Conservation (phyloP, 2,888 invertebrate species). For the Fragum fragum region DNA sequence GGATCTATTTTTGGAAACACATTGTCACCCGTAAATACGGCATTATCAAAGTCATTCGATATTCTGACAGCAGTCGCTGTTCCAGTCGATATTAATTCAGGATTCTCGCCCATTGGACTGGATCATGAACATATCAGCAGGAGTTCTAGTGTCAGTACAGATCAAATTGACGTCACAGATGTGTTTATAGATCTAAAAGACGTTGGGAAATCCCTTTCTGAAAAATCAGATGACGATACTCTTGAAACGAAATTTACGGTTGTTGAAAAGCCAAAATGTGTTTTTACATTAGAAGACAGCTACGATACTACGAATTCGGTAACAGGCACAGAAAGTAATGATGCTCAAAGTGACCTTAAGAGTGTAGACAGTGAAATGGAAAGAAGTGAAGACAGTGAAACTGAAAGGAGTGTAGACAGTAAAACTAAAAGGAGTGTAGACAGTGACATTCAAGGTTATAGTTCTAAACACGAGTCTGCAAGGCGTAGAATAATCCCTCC, state of each 20-base stretch:
- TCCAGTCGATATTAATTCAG: conserved; percentile 11
- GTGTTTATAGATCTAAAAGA: conserved; percentile 17
- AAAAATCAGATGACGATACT: background rate
- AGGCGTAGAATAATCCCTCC: conserved; percentile 16
- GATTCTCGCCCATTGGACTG: conserved; percentile 16
- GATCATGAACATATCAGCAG: conserved; percentile 11
- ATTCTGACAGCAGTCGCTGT: conserved; percentile 31
- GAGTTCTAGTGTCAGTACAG: background rate
- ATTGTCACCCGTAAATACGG: conserved; percentile 31
- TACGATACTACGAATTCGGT: background rate
- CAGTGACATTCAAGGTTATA: background rate
- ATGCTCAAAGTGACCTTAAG: background rate
- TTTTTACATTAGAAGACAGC: background rate
- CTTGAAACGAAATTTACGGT: background rate
- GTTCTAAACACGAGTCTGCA: background rate
- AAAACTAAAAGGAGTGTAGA: background rate
- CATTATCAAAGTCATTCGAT: conserved; percentile 39
- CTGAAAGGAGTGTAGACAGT: background rate
- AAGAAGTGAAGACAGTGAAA: background rate
- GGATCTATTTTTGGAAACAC: conserved; percentile 52
- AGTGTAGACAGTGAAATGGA: background rate
- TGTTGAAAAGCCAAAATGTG: background rate
- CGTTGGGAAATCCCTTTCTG: conserved; percentile 3
- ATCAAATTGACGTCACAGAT: conserved; percentile 6
- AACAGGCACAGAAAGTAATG: background rate